Conservation (phyloP, 2,888 invertebrate genomes). For the Brachylomia viminalis region DNA sequence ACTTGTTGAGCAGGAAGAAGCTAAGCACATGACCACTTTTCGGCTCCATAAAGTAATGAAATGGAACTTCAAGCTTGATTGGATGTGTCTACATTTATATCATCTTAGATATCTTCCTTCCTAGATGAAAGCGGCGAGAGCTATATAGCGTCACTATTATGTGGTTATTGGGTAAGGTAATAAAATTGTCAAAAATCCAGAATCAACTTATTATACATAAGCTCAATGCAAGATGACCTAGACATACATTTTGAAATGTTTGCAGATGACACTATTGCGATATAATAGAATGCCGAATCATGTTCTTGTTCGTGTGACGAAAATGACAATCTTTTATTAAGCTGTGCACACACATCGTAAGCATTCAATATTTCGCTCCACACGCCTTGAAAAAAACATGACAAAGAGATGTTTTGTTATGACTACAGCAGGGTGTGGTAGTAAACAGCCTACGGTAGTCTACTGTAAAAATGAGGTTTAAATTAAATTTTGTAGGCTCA, state of each 20-base stretch:
- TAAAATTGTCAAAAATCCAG: conserved; percentile 1
- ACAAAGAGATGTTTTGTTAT: conserved; percentile 11
- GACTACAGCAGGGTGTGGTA: neutral
- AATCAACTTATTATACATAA: conserved; percentile 12
- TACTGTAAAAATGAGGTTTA: neutral
- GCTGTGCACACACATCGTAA: neutral
- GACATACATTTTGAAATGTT: conserved; percentile 63
- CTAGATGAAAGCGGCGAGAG: neutral
- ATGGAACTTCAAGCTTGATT: conserved; percentile 50
- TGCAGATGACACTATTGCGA: conserved; percentile 60
- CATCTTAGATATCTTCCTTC: conserved; percentile 12
- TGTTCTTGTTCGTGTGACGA: conserved; percentile 50
- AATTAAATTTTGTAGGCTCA: neutral
- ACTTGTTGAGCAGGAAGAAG: conserved; percentile 48
- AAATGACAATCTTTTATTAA: conserved; percentile 46
- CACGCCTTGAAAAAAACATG: neutral
- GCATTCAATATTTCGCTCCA: neutral
- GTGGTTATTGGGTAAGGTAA: neutral
- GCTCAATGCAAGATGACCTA: conserved; percentile 56
- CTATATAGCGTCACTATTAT: neutral
- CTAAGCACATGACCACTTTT: conserved; percentile 15
- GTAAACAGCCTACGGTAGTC: neutral
- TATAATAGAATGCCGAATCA: conserved; percentile 39
- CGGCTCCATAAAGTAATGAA: conserved; percentile 41
- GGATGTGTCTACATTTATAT: conserved; percentile 13